phyloP scores from a whole-genome alignment of 2,113 vertebrate genomes.

The Corythoichthys intestinalis region DNA sequence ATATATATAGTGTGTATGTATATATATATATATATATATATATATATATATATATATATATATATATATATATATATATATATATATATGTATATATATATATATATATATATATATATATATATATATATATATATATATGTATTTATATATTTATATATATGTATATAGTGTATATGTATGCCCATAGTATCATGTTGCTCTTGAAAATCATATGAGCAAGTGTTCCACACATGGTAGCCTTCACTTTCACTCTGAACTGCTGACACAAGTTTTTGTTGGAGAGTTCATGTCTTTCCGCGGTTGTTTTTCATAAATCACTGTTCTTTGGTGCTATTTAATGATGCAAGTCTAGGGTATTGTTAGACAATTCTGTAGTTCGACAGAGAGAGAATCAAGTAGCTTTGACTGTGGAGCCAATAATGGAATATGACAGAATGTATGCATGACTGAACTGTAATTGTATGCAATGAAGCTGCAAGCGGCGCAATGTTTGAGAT shows the following conservation, averaged over 20 bases:
- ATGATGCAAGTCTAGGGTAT: not conserved
- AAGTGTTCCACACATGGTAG: not conserved
- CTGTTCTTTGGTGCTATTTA: not conserved
- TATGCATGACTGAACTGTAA: not conserved
- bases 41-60: too few relatives aligned
- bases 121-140: too few relatives aligned
- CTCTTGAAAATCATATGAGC: not conserved
- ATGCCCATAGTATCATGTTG: not conserved
- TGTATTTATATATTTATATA: not conserved
- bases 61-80: too few relatives aligned
- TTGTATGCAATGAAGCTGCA: not conserved
- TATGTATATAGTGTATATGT: too few relatives aligned
- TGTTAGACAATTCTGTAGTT: not conserved
- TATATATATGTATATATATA: too few relatives aligned
- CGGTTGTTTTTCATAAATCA: not conserved
- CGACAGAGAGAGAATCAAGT: not conserved
- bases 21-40: too few relatives aligned
- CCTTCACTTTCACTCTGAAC: not conserved
- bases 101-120: too few relatives aligned
- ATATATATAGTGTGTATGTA: too few relatives aligned
- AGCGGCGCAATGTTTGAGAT: not conserved
- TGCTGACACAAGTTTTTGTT: not conserved
- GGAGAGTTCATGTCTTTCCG: not conserved
- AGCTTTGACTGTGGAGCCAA: not conserved
- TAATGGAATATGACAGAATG: not conserved